Conservation (phyloP, 2,888 invertebrate species). For the Flexamia atlantica region DNA sequence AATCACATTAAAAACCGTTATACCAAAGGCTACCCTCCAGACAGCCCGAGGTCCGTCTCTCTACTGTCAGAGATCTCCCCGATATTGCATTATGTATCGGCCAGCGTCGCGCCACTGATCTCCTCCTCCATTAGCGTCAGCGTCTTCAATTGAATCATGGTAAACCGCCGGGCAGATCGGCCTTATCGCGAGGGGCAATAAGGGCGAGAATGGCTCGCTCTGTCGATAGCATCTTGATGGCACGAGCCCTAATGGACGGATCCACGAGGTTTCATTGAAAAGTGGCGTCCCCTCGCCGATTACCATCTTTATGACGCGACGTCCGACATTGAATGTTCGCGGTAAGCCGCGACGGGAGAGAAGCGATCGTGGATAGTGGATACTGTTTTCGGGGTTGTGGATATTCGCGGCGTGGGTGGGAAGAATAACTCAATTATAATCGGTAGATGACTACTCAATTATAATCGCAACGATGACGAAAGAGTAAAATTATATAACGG, state of each 20-base stretch:
- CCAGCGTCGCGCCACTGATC: background rate
- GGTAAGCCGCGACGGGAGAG: conserved; percentile 21
- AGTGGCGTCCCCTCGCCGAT: conserved; percentile 37
- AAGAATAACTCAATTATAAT: too few species aligned
- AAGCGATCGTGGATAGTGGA: background rate
- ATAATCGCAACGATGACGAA: too few species aligned
- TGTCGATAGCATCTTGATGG: conserved; percentile 57
- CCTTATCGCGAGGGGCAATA: conserved; percentile 35
- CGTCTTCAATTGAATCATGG: conserved; percentile 60
- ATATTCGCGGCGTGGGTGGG: too few species aligned
- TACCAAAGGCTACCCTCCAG: background rate
- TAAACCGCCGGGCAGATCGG: conserved; percentile 47
- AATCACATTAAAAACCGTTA: too few species aligned
- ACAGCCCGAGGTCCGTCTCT: background rate
- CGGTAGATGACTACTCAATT: too few species aligned
- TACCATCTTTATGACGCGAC: conserved; percentile 56
- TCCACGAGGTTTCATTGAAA: conserved; percentile 61
- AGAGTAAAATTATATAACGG: too few species aligned
- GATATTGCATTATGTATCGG: conserved; percentile 21
- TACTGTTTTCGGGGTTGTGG: too few species aligned
- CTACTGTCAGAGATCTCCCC: background rate
- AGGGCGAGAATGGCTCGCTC: conserved; percentile 59
- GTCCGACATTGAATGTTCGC: conserved; percentile 4
- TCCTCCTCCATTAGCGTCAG: conserved; percentile 13
- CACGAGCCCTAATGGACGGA: conserved; percentile 59